Evolutionary conservation across 2,888 invertebrate species (phyloP), one percentile per base, ranked within the genome.

Genomic region (Frankliniella intonsa): DNA sequence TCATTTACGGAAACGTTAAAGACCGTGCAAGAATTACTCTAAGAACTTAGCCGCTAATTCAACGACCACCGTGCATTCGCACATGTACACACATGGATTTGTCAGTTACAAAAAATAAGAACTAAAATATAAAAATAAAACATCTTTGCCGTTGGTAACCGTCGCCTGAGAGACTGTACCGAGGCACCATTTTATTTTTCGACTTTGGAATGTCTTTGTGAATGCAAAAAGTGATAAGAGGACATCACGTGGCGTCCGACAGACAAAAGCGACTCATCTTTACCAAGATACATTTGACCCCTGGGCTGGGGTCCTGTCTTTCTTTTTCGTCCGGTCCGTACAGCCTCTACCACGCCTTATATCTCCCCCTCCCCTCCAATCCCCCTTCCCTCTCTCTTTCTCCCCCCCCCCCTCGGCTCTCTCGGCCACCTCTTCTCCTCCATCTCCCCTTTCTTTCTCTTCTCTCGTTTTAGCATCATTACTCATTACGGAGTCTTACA

Each of bases 131-230:
- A 62, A 17, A 62, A 1, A 10, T 19, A 62, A 5, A n/a, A 55
- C 12, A 55, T 55, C 55, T 55, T 62, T 62, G 62, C n/a, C 62
- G 69, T 76, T 76, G 12, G 69, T 76, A 76, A 76, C 69, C 69
- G 22, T 19, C 69, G 38, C 38, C 38, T 38, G 38, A 38, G 3
- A 38, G 38, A 76, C 69, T 76, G 69, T 76, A 76, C 38, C 38
- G 38, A 38, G 38, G 38, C 69, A 76, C 12, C 25, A 76, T 22
- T 22, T 76, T 76, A 76, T 76, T 76, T 76, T 76, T 76, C 69
- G 69, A 76, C 69, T 76, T 76, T 76, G 69, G 69, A 76, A 76
- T 76, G 69, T 76, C 69, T 76, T 76, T 76, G 69, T 76, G 69
- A 25, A n/a, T 76, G 69, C 69, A 76, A 76, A 76, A 76, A 76